A percentile compares a stretch with the other conserved stretches of the same genome.
Evolutionary conservation across 2,797 vertebrate genomes (phyloP).

Genomic region (Hydrocynus forskahlii): DNA sequence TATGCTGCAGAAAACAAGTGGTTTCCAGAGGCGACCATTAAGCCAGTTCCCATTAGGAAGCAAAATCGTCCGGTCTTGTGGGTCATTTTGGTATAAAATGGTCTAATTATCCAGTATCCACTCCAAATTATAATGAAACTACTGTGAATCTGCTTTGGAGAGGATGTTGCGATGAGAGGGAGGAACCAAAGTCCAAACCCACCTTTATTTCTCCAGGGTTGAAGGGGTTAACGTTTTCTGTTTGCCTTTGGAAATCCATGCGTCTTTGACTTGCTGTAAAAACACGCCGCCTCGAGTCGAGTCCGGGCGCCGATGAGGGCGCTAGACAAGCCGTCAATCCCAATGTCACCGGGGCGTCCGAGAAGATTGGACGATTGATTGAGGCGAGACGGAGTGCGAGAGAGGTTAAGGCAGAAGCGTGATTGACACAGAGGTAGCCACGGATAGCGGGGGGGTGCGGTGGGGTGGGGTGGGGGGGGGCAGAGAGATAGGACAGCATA

Average conservation of each 20-base stretch:
- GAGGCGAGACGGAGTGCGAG: slow-evolving; percentile 67
- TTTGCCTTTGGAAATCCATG: slow-evolving; percentile 13
- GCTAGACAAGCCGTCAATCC: slow-evolving; percentile 74
- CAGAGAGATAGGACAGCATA: slow-evolving; percentile 46
- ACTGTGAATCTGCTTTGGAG: no score
- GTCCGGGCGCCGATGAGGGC: slow-evolving; percentile 62
- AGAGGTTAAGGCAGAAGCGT: slow-evolving; percentile 67
- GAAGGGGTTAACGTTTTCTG: background rate
- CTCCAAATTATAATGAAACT: no score
- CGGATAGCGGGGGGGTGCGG: background rate
- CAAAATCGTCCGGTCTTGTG: no score
- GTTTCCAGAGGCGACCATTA: no score
- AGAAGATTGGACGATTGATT: slow-evolving; percentile 76
- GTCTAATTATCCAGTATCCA: no score
- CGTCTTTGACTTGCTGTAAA: slow-evolving; percentile 34
- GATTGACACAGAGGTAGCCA: slow-evolving; percentile 70
- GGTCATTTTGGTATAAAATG: no score
- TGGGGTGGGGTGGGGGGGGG: slow-evolving; percentile 6
- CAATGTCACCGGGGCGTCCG: slow-evolving; percentile 61
- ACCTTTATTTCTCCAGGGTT: background rate
- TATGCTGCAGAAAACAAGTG: no score
- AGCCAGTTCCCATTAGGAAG: no score
- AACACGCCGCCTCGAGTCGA: slow-evolving; percentile 44
- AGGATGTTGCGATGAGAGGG: no score
- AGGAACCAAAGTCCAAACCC: no score